Conservation (phyloP, 2,797 vertebrate species). For the Anguilla megastoma region DNA sequence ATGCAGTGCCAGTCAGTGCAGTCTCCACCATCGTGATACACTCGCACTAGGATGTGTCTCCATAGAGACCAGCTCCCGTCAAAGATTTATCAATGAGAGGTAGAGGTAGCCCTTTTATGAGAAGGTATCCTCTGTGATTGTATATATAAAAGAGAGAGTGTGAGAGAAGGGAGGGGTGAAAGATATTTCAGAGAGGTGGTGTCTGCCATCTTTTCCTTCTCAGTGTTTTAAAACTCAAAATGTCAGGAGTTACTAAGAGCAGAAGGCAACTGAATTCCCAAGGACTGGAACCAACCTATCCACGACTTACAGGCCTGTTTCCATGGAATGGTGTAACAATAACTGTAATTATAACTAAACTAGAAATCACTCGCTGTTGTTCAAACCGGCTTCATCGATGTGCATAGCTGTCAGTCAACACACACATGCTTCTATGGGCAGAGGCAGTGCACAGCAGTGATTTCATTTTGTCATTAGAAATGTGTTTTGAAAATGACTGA, state of each 20-base stretch:
- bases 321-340: not conserved
- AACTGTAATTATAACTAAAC: not conserved
- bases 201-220: not conserved
- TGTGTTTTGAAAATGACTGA: not conserved
- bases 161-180: not conserved
- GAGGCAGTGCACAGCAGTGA: too few species aligned
- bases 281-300: not conserved
- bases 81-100: conserved; percentile 1
- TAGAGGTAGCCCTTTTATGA: not conserved
- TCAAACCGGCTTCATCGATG: not conserved
- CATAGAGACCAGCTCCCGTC: conserved; percentile 24
- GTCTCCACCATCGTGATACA: conserved; percentile 52
- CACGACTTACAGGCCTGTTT: not conserved
- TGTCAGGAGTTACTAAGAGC: not conserved
- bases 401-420: not conserved
- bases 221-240: not conserved
- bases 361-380: not conserved
- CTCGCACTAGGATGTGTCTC: conserved; percentile 52
- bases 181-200: not conserved
- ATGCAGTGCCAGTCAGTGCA: conserved; percentile 43
- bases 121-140: conserved; percentile 16
- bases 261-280: not conserved
- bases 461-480: not conserved
- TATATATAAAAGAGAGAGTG: conserved; percentile 14
- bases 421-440: too few species aligned